A percentile compares a stretch with the other conserved stretches of the same genome.
Conservation (phyloP, 1,140 invertebrate species). For the Zaprionus ghesquierei region DNA sequence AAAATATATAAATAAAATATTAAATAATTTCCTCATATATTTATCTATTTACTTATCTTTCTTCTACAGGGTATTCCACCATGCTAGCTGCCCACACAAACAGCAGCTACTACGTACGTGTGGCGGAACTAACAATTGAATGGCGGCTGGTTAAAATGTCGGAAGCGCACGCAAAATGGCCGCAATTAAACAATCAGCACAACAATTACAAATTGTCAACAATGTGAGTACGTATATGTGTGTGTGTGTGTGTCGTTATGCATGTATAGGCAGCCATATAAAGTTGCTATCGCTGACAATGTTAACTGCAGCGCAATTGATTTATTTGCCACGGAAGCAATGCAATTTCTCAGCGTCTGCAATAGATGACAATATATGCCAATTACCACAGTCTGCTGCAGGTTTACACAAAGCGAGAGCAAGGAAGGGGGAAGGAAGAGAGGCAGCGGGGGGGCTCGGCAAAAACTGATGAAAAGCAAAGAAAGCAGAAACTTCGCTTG, state of each 20-base stretch:
- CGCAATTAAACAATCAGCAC: slow-evolving; percentile 79
- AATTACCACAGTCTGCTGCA: slow-evolving; percentile 43
- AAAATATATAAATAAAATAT: too few relatives aligned
- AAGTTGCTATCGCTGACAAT: slow-evolving; percentile 70
- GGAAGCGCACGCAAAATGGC: slow-evolving; percentile 71
- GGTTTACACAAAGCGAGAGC: slow-evolving; percentile 28
- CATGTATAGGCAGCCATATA: slow-evolving; percentile 17
- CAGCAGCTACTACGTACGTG: background rate
- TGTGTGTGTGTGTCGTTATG: slow-evolving; percentile 5
- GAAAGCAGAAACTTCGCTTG: slow-evolving; percentile 22
- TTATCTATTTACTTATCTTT: background rate
- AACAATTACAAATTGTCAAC: slow-evolving; percentile 73
- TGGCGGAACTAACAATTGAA: slow-evolving; percentile 26
- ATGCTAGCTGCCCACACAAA: background rate
- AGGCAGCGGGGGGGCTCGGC: background rate
- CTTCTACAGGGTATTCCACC: background rate
- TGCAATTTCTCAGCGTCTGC: slow-evolving; percentile 33
- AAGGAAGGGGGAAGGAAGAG: background rate
- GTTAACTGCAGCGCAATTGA: slow-evolving; percentile 53
- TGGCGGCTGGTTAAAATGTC: slow-evolving; percentile 27
- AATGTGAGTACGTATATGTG: background rate
- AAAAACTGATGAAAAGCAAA: slow-evolving; percentile 25
- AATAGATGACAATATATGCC: slow-evolving; percentile 39
- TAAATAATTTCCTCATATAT: too few relatives aligned
- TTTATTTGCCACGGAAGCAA: slow-evolving; percentile 42